Percentiles rank a stretch among this genome's conserved stretches.
Conservation (phyloP, 1,140 invertebrate genomes). For the Drosophila yakuba region DNA sequence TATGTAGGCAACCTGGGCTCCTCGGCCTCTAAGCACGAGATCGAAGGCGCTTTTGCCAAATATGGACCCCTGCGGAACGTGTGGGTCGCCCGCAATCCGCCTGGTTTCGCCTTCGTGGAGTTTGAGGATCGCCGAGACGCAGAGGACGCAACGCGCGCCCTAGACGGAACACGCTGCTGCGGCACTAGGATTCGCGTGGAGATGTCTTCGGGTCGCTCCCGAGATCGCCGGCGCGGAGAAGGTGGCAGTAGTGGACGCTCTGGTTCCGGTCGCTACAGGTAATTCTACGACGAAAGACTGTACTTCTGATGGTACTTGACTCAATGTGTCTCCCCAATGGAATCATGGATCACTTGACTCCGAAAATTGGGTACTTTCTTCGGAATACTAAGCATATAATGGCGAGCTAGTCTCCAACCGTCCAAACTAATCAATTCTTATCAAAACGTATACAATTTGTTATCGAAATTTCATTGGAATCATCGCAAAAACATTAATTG, state of each 20-base stretch:
- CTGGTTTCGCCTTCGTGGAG: slow-evolving; percentile 98
- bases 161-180: slow-evolving; percentile 97
- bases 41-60: slow-evolving; percentile 96
- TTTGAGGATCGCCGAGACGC: slow-evolving; percentile 99
- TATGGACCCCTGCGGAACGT: slow-evolving; percentile 98
- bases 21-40: slow-evolving; percentile 95
- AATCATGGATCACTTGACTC: neutral
- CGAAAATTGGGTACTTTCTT: neutral
- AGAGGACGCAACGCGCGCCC: slow-evolving; percentile 97
- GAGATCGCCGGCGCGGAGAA: slow-evolving; percentile 88
- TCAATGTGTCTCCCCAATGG: neutral
- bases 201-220: slow-evolving; percentile 94
- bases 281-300: neutral
- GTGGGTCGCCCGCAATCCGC: slow-evolving; percentile 97
- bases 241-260: slow-evolving; percentile 69
- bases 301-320: neutral
- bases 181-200: slow-evolving; percentile 93
- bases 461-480: slow-evolving; percentile 1
- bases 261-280: slow-evolving; percentile 36
- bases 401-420: neutral
- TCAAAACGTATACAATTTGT: slow-evolving; percentile 9
- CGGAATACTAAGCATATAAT: too few species aligned
- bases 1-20: slow-evolving; percentile 98
- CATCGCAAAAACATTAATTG: neutral
- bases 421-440: neutral